These are phyloP conservation scores for Synchiropus splendidus DNA, from an alignment of 2,113 vertebrate genomes.

Conservation along the genomic window DNA sequence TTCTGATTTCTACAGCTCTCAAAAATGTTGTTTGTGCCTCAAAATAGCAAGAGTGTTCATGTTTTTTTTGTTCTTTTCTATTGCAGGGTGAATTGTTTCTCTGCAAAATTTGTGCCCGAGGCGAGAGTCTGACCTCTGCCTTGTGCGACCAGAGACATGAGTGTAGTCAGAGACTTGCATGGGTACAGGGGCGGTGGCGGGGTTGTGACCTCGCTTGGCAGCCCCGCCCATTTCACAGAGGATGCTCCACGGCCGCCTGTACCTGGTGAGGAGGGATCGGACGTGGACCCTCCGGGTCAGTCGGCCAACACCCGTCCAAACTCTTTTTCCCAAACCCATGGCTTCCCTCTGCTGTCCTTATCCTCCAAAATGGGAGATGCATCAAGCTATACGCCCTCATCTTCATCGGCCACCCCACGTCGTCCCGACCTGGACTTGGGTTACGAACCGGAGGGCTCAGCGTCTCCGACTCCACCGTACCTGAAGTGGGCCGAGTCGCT, in stretches of 20 bases:
- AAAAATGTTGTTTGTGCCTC: too few relatives aligned
- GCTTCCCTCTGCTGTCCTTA: slow-evolving; percentile 66
- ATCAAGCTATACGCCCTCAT: slow-evolving; percentile 67
- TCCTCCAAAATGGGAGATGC: slow-evolving; percentile 67
- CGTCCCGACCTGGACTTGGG: slow-evolving; percentile 87
- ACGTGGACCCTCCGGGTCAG: slow-evolving; percentile 56
- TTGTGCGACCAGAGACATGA: slow-evolving; percentile 56
- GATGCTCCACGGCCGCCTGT: slow-evolving; percentile 90
- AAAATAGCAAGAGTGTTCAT: too few relatives aligned
- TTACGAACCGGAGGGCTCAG: slow-evolving; percentile 91
- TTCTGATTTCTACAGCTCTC: too few relatives aligned
- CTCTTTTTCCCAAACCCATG: slow-evolving; percentile 42
- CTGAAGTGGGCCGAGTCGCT: slow-evolving; percentile 92
- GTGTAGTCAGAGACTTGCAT: slow-evolving; percentile 78
- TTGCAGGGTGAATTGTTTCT: slow-evolving; percentile 64
- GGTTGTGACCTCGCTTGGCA: slow-evolving; percentile 41
- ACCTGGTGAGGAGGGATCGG: slow-evolving; percentile 85
- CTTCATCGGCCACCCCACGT: slow-evolving; percentile 71
- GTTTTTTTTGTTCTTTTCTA: slow-evolving; percentile 17
- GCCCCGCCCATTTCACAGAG: slow-evolving; percentile 80
- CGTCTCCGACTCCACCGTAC: slow-evolving; percentile 84
- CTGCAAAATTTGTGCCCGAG: slow-evolving; percentile 54
- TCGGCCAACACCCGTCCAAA: slow-evolving; percentile 59
- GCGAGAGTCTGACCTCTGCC: slow-evolving; percentile 62
- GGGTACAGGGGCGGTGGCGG: slow-evolving; percentile 73